A percentile compares a stretch with the other conserved stretches of the same genome.
Conservation (phyloP, 2,888 invertebrate species). For the Dasypogon diadema region DNA sequence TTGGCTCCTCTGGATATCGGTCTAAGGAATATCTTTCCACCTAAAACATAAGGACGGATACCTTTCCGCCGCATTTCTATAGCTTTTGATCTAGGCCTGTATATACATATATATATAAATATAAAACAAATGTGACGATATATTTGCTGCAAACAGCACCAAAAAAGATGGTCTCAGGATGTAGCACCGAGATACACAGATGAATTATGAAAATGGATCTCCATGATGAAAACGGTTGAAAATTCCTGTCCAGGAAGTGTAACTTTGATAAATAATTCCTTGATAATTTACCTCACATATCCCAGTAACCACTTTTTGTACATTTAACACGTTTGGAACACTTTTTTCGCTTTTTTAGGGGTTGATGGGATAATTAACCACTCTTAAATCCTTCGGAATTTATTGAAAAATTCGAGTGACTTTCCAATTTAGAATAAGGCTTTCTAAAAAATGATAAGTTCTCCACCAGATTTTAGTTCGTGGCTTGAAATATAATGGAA, state of each 20-base stretch:
- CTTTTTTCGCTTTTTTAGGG: too few relatives aligned
- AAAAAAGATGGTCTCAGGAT: not conserved
- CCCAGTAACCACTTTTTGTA: not conserved
- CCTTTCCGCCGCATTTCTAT: constrained; percentile 9
- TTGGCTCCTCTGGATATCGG: constrained; percentile 22
- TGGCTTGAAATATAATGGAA: too few relatives aligned
- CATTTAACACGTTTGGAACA: not conserved
- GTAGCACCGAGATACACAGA: not conserved
- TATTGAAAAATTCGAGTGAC: too few relatives aligned
- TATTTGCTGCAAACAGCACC: not conserved
- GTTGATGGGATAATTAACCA: too few relatives aligned
- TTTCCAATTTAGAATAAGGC: too few relatives aligned
- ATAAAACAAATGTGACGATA: not conserved
- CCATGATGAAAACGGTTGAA: constrained; percentile 1
- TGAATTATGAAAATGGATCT: constrained; percentile 42
- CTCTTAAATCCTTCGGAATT: too few relatives aligned
- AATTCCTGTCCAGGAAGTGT: constrained; percentile 19
- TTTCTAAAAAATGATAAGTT: too few relatives aligned
- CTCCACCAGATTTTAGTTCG: too few relatives aligned
- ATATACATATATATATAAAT: not conserved
- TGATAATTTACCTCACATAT: constrained; percentile 23
- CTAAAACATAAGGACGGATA: not conserved
- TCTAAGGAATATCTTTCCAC: constrained; percentile 5
- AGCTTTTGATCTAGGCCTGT: not conserved
- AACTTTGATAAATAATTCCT: constrained; percentile 42